Evolutionary conservation across 2,888 invertebrate genomes (phyloP).

Genomic region (Temnothorax unifasciatus): DNA sequence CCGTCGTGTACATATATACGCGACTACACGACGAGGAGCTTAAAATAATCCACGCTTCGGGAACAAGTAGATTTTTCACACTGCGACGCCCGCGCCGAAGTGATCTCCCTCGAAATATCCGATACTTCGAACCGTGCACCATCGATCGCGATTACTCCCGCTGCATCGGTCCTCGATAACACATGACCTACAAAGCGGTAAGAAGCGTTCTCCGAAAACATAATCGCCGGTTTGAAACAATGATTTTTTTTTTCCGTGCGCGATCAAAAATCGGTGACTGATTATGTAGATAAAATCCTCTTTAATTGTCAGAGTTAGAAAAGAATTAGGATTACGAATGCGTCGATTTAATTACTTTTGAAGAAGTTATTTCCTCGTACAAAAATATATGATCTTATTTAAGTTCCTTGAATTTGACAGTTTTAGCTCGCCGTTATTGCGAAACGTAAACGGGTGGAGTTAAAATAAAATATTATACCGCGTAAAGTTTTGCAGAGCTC

Average conservation of each 20-base stretch:
- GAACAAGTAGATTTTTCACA: conserved; percentile 57
- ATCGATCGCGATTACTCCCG: conserved; percentile 50
- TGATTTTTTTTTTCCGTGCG: neutral
- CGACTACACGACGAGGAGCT: conserved; percentile 44
- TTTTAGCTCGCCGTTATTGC: conserved; percentile 34
- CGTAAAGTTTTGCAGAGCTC: conserved; percentile 41
- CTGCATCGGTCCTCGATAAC: conserved; percentile 31
- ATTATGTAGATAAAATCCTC: neutral
- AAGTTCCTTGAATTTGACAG: conserved; percentile 21
- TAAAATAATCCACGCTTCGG: conserved; percentile 56
- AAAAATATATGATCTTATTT: conserved; percentile 19
- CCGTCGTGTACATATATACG: neutral
- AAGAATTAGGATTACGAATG: neutral
- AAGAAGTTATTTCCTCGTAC: neutral
- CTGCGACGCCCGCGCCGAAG: conserved; percentile 23
- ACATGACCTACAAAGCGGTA: conserved; percentile 28
- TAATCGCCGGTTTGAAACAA: conserved; percentile 16
- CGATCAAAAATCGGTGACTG: neutral
- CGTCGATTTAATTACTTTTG: conserved; percentile 10
- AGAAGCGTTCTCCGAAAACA: neutral
- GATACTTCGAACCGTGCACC: conserved; percentile 15
- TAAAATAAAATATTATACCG: conserved; percentile 53
- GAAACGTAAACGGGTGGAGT: conserved; percentile 29
- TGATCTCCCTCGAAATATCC: conserved; percentile 45
- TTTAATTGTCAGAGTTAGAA: neutral